Evolutionary conservation across 2,797 vertebrate genomes (phyloP).

Genomic region (Alcedo atthis): DNA sequence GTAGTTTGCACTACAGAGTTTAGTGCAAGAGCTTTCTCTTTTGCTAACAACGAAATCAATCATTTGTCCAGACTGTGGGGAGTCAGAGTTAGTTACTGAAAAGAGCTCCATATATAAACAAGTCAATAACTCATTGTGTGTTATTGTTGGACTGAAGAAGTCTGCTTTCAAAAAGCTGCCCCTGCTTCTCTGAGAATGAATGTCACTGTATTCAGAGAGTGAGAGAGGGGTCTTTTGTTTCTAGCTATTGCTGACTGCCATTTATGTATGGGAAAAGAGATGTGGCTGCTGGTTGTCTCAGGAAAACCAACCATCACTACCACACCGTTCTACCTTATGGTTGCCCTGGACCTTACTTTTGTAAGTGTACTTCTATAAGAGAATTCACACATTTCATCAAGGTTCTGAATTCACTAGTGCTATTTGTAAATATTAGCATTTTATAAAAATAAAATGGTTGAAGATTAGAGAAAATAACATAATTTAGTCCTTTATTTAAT

Average conservation of each 20-base stretch:
- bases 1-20: constrained; percentile 85
- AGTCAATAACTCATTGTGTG: constrained; percentile 91
- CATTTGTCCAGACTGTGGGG: constrained; percentile 87
- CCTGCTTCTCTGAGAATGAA: constrained; percentile 80
- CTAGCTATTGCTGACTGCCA: constrained; percentile 72
- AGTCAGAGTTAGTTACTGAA: constrained; percentile 86
- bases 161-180: constrained; percentile 81
- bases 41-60: constrained; percentile 87
- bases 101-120: constrained; percentile 86
- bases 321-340: neutral
- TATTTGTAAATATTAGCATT: neutral
- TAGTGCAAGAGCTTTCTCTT: constrained; percentile 78
- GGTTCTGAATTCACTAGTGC: neutral
- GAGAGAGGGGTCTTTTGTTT: constrained; percentile 77
- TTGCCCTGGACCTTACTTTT: constrained; percentile 30
- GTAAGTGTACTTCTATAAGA: neutral
- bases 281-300: constrained; percentile 62
- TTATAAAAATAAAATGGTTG: neutral
- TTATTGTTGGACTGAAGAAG: constrained; percentile 84
- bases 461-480: neutral
- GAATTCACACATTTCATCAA: neutral
- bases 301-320: constrained; percentile 46
- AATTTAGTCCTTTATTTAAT: neutral
- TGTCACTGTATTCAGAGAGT: constrained; percentile 79
- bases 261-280: constrained; percentile 80